phyloP scores from a whole-genome alignment of 2,113 vertebrate genomes.

The Semicossyphus pulcher region DNA sequence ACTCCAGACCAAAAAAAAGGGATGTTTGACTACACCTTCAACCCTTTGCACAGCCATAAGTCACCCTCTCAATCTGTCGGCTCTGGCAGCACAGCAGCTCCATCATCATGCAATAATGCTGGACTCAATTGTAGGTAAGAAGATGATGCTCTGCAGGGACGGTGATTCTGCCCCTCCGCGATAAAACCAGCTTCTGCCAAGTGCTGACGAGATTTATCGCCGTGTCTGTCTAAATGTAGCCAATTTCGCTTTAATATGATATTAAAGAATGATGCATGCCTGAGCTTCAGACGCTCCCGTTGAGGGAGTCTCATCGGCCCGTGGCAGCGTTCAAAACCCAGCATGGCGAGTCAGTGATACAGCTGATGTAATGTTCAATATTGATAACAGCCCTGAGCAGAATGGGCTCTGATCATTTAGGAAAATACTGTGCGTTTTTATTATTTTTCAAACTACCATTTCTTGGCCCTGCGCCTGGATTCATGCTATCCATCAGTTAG shows the following conservation, averaged over 20 bases:
- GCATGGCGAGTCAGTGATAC: slow-evolving; percentile 34
- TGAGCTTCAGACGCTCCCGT: slow-evolving; percentile 45
- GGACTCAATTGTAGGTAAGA: slow-evolving; percentile 63
- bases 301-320: slow-evolving; percentile 44
- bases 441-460: slow-evolving; percentile 30
- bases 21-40: slow-evolving; percentile 77
- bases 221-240: slow-evolving; percentile 81
- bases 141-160: slow-evolving; percentile 72
- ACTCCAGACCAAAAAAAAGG: slow-evolving; percentile 1
- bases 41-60: slow-evolving; percentile 66
- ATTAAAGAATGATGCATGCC: slow-evolving; percentile 85
- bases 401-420: slow-evolving; percentile 78
- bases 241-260: slow-evolving; percentile 84
- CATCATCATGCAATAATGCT: slow-evolving; percentile 76
- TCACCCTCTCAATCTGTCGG: slow-evolving; percentile 64
- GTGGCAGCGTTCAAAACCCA: slow-evolving; percentile 53
- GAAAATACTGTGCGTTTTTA: slow-evolving; percentile 62
- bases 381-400: slow-evolving; percentile 78
- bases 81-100: slow-evolving; percentile 38
- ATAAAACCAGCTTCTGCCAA: slow-evolving; percentile 67
- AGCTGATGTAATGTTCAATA: slow-evolving; percentile 82
- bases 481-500: slow-evolving; percentile 42
- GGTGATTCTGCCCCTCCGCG: slow-evolving; percentile 60
- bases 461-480: slow-evolving; percentile 46
- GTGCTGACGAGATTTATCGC: slow-evolving; percentile 79